Evolutionary conservation across 2,888 invertebrate genomes (phyloP), one percentile per base, ranked within the genome.

Genomic region (Brachynemurus nebulosus): DNA sequence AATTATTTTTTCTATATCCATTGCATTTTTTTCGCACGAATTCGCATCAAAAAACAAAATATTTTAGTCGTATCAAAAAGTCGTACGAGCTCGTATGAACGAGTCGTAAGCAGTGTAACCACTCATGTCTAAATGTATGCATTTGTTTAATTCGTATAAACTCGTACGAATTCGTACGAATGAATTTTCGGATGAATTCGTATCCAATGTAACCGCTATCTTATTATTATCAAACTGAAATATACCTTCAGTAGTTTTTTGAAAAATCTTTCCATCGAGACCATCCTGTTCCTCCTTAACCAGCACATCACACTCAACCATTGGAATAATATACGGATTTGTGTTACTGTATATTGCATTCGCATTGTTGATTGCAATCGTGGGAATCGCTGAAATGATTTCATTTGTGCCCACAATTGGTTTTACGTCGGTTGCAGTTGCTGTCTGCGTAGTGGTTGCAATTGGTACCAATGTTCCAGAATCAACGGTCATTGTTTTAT

Each of bases 321-420:
- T 42, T 17, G 42, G 37, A 40, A 41, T 40, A 38, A 30, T 37
- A 44, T 46, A 44, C 11, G 14, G 44, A 21, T 37, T 33, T 34
- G 42, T 16, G 21, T 46, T 23, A 34, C 42, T 18, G 14, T 47
- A 19, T 41, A 20, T 44, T 35, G 39, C 45, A 21, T 40, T 51
- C 9, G 37, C 21, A 16, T 42, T 45, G 16, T 49, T 43, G 9
- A 49, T 46, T 25, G 44, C 23, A 14, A 44, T 44, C 18, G 40
- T 40, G 2, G 44, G 44, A 8, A 44, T 44, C 12, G 19, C 19
- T 14, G 44, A 44, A 18, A 44, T 38, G 16, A 44, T 19, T 38
- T 44, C 44, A 14, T 44, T 44, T 14, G 44, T 19, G 12, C 44
- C 37, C 7, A 44, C 37, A 17, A 44, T 25, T 17, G 37, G 44